Conservation (phyloP, 2,797 vertebrate species). For the Aphelocoma californica region DNA sequence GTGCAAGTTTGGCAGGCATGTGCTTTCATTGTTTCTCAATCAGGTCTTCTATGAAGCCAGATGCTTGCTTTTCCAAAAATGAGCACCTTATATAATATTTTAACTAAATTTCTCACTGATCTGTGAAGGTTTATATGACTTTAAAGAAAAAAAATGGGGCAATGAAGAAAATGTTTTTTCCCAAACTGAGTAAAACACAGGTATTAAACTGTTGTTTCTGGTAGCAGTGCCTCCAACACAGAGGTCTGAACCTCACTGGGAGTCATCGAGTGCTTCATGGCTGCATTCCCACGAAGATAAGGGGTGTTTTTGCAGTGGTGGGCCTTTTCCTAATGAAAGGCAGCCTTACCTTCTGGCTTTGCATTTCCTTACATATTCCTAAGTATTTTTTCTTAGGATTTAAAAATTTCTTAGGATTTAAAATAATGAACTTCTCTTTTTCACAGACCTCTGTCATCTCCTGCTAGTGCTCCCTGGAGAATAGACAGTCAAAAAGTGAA, state of each 20-base stretch:
- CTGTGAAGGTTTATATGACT: background rate
- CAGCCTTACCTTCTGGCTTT: background rate
- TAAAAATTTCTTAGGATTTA: background rate
- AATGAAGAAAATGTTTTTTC: background rate
- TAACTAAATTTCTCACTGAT: background rate
- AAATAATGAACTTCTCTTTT: background rate
- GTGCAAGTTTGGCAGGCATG: background rate
- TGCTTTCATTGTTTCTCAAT: background rate
- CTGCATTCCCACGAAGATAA: background rate
- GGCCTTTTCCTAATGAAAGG: background rate
- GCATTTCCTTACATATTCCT: background rate
- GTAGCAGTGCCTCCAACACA: rapidly evolving
- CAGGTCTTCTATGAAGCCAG: background rate
- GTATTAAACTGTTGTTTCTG: background rate
- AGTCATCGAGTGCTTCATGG: background rate
- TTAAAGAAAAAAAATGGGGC: background rate
- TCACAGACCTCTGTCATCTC: background rate
- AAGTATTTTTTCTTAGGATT: background rate
- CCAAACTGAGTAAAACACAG: background rate
- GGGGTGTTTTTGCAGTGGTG: background rate
- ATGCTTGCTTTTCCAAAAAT: background rate
- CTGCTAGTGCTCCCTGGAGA: background rate
- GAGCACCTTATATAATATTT: background rate
- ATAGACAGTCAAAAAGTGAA: background rate
- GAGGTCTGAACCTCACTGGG: background rate